These are phyloP conservation scores for Micrastur ruficollis DNA, from an alignment of 2,797 vertebrate genomes.

Conservation along the genomic window DNA sequence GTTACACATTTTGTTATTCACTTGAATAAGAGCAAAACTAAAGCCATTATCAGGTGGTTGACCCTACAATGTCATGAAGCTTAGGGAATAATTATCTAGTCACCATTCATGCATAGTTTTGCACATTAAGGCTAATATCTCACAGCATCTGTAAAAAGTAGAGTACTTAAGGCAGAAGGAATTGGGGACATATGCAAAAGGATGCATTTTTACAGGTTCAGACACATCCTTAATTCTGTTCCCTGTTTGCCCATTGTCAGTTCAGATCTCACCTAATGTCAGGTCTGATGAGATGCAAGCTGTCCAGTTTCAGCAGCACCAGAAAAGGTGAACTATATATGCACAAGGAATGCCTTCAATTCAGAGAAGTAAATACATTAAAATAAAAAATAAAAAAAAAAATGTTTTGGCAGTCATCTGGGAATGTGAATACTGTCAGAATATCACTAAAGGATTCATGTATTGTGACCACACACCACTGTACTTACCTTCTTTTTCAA, in stretches of 20 bases:
- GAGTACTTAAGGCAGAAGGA: not conserved
- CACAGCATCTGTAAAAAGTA: not conserved
- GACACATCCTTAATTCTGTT: not conserved
- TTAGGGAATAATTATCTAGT: not conserved
- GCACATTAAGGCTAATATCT: not conserved
- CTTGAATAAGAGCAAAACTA: not conserved
- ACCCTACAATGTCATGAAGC: not conserved
- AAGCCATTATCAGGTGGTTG: not conserved
- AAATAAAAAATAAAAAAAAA: not conserved
- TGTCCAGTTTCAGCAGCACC: not conserved
- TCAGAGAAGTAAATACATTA: not conserved
- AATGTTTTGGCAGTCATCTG: not conserved
- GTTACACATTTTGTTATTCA: not conserved
- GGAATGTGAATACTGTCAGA: not conserved
- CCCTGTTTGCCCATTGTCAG: not conserved
- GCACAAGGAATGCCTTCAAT: not conserved
- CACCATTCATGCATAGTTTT: not conserved
- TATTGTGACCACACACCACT: not conserved
- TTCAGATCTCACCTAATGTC: not conserved
- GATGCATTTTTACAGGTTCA: not conserved
- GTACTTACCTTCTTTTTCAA: not conserved
- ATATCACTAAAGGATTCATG: not conserved
- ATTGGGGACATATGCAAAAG: not conserved
- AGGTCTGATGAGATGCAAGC: not conserved
- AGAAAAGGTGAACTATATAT: not conserved